These are phyloP conservation scores for Steinernema feltiae DNA, from an alignment of 1,140 invertebrate species.

Conservation along the genomic window DNA sequence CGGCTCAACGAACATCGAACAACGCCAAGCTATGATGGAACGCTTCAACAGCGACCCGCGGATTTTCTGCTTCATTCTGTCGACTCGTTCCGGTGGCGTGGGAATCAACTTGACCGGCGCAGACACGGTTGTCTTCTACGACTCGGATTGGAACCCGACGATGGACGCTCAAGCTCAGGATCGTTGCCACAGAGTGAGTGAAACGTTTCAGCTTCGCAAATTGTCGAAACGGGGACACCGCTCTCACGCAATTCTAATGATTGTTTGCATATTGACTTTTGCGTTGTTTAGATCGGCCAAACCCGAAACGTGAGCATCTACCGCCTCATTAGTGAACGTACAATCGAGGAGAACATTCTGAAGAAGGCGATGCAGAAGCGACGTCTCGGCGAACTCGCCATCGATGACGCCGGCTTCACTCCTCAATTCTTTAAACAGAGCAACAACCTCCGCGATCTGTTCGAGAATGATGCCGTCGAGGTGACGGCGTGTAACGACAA, in stretches of 20 bases:
- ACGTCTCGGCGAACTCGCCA: conserved; percentile 88
- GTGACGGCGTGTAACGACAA: conserved; percentile 3
- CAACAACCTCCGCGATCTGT: conserved; percentile 53
- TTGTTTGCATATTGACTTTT: conserved; percentile 10
- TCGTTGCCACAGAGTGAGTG: conserved; percentile 45
- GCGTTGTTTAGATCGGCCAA: conserved; percentile 76
- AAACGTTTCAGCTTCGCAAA: neutral
- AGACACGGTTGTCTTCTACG: conserved; percentile 98
- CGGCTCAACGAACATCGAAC: conserved; percentile 91
- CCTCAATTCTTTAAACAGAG: conserved; percentile 89
- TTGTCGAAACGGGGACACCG: too few species aligned
- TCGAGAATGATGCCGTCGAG: conserved; percentile 45
- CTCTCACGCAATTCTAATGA: too few species aligned
- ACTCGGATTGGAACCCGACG: conserved; percentile 99
- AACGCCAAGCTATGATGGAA: conserved; percentile 89
- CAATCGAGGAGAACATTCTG: conserved; percentile 97
- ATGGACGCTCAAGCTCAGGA: conserved; percentile 98
- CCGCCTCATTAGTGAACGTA: conserved; percentile 86
- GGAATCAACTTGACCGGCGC: conserved; percentile 98
- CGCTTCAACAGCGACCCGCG: conserved; percentile 88
- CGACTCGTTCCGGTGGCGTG: conserved; percentile 92
- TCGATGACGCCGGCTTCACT: conserved; percentile 97
- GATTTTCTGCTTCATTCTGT: conserved; percentile 95
- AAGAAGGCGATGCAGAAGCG: conserved; percentile 98
- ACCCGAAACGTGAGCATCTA: conserved; percentile 99